Evolutionary conservation across 2,797 vertebrate genomes (phyloP).

Genomic region (Chelmon rostratus): DNA sequence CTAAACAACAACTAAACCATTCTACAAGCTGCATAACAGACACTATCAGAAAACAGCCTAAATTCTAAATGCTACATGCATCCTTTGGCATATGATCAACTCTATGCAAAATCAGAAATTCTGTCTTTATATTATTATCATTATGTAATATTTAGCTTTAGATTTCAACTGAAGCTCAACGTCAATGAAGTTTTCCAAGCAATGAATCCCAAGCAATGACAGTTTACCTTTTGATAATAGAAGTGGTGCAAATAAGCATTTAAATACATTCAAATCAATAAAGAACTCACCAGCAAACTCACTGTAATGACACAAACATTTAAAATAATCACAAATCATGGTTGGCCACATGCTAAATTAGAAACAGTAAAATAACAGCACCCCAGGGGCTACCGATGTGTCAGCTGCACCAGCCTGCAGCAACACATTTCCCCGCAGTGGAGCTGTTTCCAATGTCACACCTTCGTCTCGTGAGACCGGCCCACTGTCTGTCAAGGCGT

Average conservation of each 20-base stretch:
- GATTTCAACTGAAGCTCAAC: neutral
- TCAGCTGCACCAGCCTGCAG: conserved; percentile 13
- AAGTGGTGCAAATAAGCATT: conserved; percentile 1
- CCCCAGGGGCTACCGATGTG: neutral
- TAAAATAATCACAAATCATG: neutral
- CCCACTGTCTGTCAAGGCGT: conserved; percentile 22
- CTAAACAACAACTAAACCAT: neutral
- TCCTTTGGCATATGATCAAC: neutral
- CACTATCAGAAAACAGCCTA: neutral
- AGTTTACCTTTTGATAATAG: neutral
- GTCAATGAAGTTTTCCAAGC: accelerated
- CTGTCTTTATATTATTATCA: neutral
- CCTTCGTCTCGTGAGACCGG: conserved; percentile 46
- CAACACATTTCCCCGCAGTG: conserved; percentile 4
- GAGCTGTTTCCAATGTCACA: conserved; percentile 56
- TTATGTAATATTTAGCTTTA: neutral
- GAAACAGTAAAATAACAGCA: neutral
- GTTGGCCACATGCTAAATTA: conserved; percentile 10
- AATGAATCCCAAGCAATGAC: too few species aligned
- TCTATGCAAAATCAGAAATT: neutral
- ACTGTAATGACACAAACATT: neutral
- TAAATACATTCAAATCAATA: neutral
- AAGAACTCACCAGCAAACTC: neutral
- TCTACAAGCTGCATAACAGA: neutral
- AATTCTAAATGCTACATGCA: neutral